Evolutionary conservation across 2,888 invertebrate genomes (phyloP).

Genomic region (Tetanocera ferruginea): DNA sequence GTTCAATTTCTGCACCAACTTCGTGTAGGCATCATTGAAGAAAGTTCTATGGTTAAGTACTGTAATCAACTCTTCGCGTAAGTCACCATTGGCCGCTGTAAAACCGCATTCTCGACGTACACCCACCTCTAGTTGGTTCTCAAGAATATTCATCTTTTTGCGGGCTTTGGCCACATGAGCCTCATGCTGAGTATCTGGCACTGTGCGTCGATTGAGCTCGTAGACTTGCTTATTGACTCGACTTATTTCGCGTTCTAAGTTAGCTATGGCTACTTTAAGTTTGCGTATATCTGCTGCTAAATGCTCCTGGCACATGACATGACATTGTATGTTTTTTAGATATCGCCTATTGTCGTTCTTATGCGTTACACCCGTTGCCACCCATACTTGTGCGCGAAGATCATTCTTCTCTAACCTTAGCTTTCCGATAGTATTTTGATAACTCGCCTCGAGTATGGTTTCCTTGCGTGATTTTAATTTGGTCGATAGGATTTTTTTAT

Average conservation of each 20-base stretch:
- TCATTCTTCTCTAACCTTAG: slow-evolving; percentile 62
- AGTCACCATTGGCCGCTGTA: slow-evolving; percentile 59
- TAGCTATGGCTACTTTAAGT: slow-evolving; percentile 59
- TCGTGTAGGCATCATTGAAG: slow-evolving; percentile 65
- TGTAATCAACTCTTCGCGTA: slow-evolving; percentile 60
- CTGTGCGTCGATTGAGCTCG: slow-evolving; percentile 62
- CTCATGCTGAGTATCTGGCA: slow-evolving; percentile 65
- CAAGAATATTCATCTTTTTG: slow-evolving; percentile 61
- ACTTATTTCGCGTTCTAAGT: slow-evolving; percentile 63
- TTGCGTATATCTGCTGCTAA: slow-evolving; percentile 60
- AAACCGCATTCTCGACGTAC: slow-evolving; percentile 64
- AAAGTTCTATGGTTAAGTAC: slow-evolving; percentile 62
- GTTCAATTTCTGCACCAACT: slow-evolving; percentile 63
- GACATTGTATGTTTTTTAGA: slow-evolving; percentile 59
- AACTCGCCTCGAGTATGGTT: slow-evolving; percentile 61
- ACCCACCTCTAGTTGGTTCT: slow-evolving; percentile 65
- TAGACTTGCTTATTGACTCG: slow-evolving; percentile 62
- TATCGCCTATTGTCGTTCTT: slow-evolving; percentile 53
- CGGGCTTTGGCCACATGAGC: slow-evolving; percentile 58
- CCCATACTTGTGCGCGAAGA: slow-evolving; percentile 64
- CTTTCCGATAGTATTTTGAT: slow-evolving; percentile 60
- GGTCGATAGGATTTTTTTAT: slow-evolving; percentile 62
- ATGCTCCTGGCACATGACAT: slow-evolving; percentile 64
- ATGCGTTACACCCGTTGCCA: slow-evolving; percentile 62
- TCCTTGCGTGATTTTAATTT: slow-evolving; percentile 62